Percentiles rank a stretch among this genome's conserved stretches.
These are phyloP conservation scores for Archilochus colubris DNA, from an alignment of 2,113 vertebrate species.

Conservation along the genomic window DNA sequence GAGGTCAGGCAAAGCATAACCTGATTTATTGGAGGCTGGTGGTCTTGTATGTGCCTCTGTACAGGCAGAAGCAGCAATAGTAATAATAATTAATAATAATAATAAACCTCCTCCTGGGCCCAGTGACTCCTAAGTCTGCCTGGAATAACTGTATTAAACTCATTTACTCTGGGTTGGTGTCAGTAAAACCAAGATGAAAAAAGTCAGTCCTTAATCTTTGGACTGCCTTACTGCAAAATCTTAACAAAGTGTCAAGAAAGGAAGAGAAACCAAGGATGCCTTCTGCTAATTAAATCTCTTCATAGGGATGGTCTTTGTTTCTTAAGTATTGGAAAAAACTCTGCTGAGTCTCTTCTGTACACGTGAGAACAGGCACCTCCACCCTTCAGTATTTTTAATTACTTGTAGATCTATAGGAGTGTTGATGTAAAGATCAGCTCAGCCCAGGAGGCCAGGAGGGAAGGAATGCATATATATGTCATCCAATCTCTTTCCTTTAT, in stretches of 20 bases:
- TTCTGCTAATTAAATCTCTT: background rate
- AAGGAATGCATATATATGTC: background rate
- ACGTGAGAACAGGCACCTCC: conserved; percentile 49
- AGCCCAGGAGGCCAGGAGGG: background rate
- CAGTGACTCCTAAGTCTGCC: background rate
- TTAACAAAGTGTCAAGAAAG: background rate
- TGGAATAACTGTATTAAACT: background rate
- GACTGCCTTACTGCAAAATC: background rate
- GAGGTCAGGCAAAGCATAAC: background rate
- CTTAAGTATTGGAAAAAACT: background rate
- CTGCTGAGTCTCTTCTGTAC: conserved; percentile 14
- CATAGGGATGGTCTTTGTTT: background rate
- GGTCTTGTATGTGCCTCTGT: background rate
- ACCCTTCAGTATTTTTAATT: conserved; percentile 52
- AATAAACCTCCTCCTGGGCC: background rate
- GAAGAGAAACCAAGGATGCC: background rate
- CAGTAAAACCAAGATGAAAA: background rate
- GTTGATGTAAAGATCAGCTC: conserved; percentile 29
- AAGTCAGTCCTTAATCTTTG: background rate
- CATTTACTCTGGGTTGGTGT: background rate
- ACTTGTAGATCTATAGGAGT: conserved; percentile 20
- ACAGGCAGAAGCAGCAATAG: background rate
- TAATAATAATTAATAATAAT: too few relatives aligned
- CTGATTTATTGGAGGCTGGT: background rate
- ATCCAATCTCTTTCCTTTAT: conserved; percentile 11